Evolutionary conservation across 2,113 vertebrate genomes (phyloP), one percentile per base, ranked within the genome.

Genomic region (Cephalopterus ornatus): DNA sequence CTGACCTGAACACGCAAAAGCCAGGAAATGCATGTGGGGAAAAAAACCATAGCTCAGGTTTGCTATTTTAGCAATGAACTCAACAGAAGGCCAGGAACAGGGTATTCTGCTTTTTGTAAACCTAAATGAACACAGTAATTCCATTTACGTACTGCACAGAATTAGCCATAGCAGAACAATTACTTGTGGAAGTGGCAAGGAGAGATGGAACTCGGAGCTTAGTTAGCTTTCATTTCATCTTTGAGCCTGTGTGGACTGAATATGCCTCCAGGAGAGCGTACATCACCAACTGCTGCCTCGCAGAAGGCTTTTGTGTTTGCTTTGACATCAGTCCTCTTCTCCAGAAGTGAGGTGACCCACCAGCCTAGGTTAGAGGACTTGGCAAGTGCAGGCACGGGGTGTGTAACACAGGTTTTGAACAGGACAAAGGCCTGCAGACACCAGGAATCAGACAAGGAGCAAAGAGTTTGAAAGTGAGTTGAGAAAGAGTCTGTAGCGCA

Each of bases 381-480:
- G 70, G 52, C 56, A 50, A 86, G 81, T 35, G 62, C 41, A 49
- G 26, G 62, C 44, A 47, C 4, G 12, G 58, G 41, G n/a, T 41
- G 20, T 19, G 50, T 70, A 88, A 77, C 37, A 39, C 2, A 22
- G 78, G 67, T 52, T 70, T 71, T 82, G 75, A 88, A 84, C 77
- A 65, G 89, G 93, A 95, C 91, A 96, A 96, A 97, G 80, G 81
- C 68, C 90, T 35, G 88, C 75, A 92, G 86, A 52, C 93, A n/a
- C 24, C 81, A 73, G 95, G 93, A 89, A 94, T 56, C 78, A 89
- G 94, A 95, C 74, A 82, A 67, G 91, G 71, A 88, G 88, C 92
- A 87, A 89, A 94, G 93, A 89, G 95, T 95, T 86, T 90, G 86
- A 96, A 94, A 89, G 88, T 88, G 83, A 83, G 78, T 65, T 62